These are phyloP conservation scores for Gracilinanus agilis DNA, from an alignment of 2,113 vertebrate genomes.

Conservation along the genomic window DNA sequence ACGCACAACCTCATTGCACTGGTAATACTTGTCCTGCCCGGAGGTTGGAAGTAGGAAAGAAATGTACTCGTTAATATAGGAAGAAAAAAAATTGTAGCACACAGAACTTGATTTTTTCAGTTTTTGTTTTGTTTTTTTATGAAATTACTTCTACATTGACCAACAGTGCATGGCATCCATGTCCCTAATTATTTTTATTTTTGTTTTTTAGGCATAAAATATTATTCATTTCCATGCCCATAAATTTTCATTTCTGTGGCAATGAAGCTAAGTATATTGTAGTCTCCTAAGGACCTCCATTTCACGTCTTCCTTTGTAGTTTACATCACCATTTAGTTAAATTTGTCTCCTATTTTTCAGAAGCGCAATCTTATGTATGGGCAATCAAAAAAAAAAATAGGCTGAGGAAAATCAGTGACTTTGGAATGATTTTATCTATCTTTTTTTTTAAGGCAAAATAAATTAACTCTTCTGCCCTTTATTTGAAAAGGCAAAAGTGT, in stretches of 20 bases:
- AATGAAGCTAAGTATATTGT: conserved; percentile 75
- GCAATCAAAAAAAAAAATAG: conserved; percentile 73
- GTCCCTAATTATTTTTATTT: conserved; percentile 76
- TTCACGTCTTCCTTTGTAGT: conserved; percentile 83
- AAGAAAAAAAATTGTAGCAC: conserved; percentile 69
- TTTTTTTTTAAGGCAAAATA: conserved; percentile 60
- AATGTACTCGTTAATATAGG: conserved; percentile 65
- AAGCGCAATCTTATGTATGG: conserved; percentile 71
- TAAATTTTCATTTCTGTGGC: conserved; percentile 79
- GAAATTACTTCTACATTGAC: conserved; percentile 77
- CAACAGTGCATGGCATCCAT: conserved; percentile 73
- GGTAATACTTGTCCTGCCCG: conserved; percentile 69
- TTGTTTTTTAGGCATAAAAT: conserved; percentile 76
- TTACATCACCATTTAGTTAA: conserved; percentile 75
- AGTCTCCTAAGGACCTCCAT: conserved; percentile 78
- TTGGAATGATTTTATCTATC: conserved; percentile 53
- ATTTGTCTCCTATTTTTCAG: conserved; percentile 63
- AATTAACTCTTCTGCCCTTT: conserved; percentile 28
- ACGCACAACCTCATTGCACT: conserved; percentile 69
- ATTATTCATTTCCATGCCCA: conserved; percentile 74
- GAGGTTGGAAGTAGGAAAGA: conserved; percentile 81
- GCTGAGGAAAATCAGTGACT: conserved; percentile 55
- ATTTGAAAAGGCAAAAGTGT: conserved; percentile 61
- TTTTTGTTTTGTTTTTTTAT: conserved; percentile 70
- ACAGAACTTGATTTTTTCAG: conserved; percentile 74